Evolutionary conservation across 2,888 invertebrate genomes (phyloP), one percentile per base, ranked within the genome.

Genomic region (Eubasilissa splendida): DNA sequence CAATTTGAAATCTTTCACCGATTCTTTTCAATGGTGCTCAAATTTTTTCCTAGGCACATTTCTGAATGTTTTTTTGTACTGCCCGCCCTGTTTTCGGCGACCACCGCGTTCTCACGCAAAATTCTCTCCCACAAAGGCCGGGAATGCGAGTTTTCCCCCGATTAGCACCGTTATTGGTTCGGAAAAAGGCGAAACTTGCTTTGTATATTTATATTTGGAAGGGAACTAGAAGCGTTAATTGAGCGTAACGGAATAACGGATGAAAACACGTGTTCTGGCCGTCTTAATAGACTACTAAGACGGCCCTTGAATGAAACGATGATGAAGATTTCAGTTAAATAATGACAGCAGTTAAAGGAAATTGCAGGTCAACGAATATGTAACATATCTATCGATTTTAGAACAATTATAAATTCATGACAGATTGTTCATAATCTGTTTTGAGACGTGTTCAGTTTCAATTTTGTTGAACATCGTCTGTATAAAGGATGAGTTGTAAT

Each of bases 161-260:
- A 71, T 71, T 71, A 71, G 42, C 71, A 31, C 56, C 53, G 56
- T 11, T 54, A 71, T 54, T 54, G 71, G 56, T 8, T 54, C 71
- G 33, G 54, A 68, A 68, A 68, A 63, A 42, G 68, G 68, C 68
- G 22, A 53, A 68, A 68, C 68, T 52, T 68, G 68, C 52, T 68
- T 68, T 63, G 42, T 42, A 42, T 42, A 31, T 63, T 68, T 68
- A 68, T 68, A 50, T 14, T 52, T 10, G 14, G 50, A 52, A n/a
- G 68, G 68, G 68, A 14, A 58, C 3, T 50, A 14, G 8, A 4
- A 63, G 14, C 14, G 68, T 68, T 50, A 42, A 52, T 12, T 14
- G 52, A 50, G 14, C 68, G 33, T 33, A 9, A 50, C n/a, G n/a
- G 68, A 14, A 68, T 12, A 14, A n/a, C 3, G 14, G 50, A 68